These are phyloP conservation scores for Heliangelus exortis DNA, from an alignment of 2,797 vertebrate genomes.

Conservation along the genomic window DNA sequence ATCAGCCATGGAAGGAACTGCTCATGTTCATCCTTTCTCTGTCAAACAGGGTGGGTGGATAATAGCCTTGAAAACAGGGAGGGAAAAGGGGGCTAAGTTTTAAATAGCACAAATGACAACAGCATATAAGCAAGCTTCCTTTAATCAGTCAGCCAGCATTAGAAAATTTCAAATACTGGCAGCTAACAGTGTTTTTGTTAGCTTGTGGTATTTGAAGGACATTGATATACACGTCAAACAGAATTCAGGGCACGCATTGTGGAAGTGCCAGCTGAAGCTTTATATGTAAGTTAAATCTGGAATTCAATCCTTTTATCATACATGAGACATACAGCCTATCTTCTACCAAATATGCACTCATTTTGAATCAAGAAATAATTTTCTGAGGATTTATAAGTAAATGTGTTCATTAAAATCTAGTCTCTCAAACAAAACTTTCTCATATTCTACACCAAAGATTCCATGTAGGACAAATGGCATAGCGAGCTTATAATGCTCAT, in stretches of 20 bases:
- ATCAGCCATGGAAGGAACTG: slow-evolving; percentile 7
- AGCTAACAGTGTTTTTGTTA: slow-evolving; percentile 22
- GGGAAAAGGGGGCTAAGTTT: neutral
- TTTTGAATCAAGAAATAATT: neutral
- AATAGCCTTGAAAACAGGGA: slow-evolving; percentile 13
- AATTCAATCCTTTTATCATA: slow-evolving; percentile 24
- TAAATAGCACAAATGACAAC: slow-evolving; percentile 36
- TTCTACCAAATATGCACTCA: neutral
- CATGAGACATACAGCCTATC: neutral
- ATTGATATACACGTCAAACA: slow-evolving; percentile 49
- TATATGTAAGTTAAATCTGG: neutral
- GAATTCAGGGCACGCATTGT: neutral
- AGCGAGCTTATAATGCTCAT: neutral
- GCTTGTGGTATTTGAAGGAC: slow-evolving; percentile 46
- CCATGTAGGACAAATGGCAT: neutral
- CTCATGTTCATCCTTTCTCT: slow-evolving; percentile 25
- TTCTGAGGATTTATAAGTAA: neutral
- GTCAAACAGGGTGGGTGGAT: neutral
- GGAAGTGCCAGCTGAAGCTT: slow-evolving; percentile 4
- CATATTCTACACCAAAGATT: neutral
- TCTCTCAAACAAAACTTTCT: neutral
- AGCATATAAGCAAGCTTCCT: slow-evolving; percentile 19
- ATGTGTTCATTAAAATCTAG: neutral
- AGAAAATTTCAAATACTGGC: slow-evolving; percentile 37
- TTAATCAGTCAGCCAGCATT: slow-evolving; percentile 26